phyloP scores from a whole-genome alignment of 2,113 vertebrate genomes.

The Pagrus major region DNA sequence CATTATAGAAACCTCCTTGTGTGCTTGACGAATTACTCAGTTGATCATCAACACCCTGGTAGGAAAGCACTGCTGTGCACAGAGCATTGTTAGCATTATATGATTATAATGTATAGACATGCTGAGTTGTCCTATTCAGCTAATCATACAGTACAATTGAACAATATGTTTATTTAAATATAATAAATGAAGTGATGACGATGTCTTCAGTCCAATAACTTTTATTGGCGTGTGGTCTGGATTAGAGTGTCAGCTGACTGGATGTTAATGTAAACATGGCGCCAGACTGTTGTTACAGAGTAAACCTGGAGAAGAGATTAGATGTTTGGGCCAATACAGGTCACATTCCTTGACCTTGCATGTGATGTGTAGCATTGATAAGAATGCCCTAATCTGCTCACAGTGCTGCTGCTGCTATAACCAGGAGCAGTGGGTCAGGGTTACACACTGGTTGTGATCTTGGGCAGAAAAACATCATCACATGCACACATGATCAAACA shows the following conservation, averaged over 20 bases:
- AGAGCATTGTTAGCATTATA: background rate
- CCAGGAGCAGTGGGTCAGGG: slow-evolving; percentile 12
- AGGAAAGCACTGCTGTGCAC: background rate
- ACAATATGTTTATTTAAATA: too few species aligned
- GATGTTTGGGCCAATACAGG: slow-evolving; percentile 30
- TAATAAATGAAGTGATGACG: too few species aligned
- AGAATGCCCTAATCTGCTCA: slow-evolving; percentile 31
- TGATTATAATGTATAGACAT: background rate
- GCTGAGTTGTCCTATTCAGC: slow-evolving; percentile 8
- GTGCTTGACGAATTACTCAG: background rate
- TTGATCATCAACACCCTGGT: slow-evolving; percentile 7
- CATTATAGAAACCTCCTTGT: background rate
- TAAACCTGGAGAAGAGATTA: slow-evolving; percentile 30
- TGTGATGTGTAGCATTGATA: slow-evolving; percentile 45
- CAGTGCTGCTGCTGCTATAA: slow-evolving; percentile 21
- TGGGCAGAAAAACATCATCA: background rate
- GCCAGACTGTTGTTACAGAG: slow-evolving; percentile 28
- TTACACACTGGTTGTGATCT: background rate
- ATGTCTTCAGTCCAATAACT: background rate
- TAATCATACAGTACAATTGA: background rate
- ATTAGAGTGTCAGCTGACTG: slow-evolving; percentile 31
- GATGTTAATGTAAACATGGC: slow-evolving; percentile 28
- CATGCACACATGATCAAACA: background rate
- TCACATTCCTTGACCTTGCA: slow-evolving; percentile 55
- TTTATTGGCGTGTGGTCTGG: background rate